phyloP scores from a whole-genome alignment of 2,888 invertebrate species.

The Leucophora obtusa region DNA sequence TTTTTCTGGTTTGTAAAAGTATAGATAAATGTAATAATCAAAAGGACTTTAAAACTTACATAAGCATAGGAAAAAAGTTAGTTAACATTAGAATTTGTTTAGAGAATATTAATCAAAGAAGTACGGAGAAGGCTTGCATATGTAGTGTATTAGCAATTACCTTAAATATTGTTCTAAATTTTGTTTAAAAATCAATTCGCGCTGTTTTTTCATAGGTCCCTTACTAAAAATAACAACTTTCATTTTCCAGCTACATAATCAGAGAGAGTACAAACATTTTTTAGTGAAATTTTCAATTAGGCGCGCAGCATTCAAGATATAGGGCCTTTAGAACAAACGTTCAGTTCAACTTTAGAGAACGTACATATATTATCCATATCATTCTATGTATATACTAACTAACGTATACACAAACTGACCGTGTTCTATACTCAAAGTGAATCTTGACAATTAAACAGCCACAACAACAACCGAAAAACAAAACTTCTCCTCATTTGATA shows the following conservation, averaged over 20 bases:
- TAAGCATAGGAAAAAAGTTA: no score
- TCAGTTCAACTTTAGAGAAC: conserved; percentile 38
- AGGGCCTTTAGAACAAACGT: conserved; percentile 68
- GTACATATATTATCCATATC: conserved; percentile 27
- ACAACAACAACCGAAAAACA: conserved; percentile 42
- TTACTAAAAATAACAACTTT: conserved; percentile 69
- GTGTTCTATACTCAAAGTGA: conserved; percentile 59
- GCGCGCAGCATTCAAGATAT: conserved; percentile 76
- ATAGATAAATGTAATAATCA: no score
- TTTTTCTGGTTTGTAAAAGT: no score
- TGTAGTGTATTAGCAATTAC: neutral
- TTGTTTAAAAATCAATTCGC: neutral
- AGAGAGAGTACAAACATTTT: conserved; percentile 79
- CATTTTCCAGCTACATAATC: conserved; percentile 71
- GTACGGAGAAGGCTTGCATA: no score
- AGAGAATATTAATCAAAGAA: no score
- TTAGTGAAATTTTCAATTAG: conserved; percentile 79
- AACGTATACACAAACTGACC: conserved; percentile 44
- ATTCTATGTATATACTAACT: neutral
- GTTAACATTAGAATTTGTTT: no score
- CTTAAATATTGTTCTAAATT: neutral
- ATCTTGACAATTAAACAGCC: conserved; percentile 57
- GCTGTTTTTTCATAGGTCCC: conserved; percentile 3
- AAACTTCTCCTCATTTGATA: conserved; percentile 26
- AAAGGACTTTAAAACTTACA: no score